Percentiles rank a stretch among this genome's conserved stretches.
phyloP scores from a whole-genome alignment of 92 coral and sea anemone species.

The Parazoanthus atlanticus region DNA sequence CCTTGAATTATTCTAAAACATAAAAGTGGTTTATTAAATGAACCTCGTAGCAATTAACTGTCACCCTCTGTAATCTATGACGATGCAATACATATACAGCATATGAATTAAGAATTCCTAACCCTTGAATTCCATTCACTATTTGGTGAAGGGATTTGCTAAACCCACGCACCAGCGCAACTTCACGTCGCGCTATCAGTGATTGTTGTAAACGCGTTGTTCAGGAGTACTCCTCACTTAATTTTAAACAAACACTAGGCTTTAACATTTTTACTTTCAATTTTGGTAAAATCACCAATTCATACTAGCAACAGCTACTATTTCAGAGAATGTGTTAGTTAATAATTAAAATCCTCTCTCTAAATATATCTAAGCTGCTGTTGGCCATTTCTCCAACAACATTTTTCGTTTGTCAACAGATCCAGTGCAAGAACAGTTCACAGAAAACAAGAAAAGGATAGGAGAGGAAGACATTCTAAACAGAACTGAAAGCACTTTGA shows the following conservation, averaged over 20 bases:
- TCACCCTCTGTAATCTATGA: too few relatives aligned
- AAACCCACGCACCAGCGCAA: background rate
- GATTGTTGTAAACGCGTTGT: background rate
- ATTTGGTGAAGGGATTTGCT: background rate
- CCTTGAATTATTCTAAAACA: too few relatives aligned
- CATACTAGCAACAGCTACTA: background rate
- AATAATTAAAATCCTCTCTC: too few relatives aligned
- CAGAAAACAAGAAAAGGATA: background rate
- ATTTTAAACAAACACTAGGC: background rate
- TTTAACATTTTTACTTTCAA: background rate
- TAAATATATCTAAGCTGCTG: too few relatives aligned
- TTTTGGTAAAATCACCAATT: background rate
- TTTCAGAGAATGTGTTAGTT: background rate
- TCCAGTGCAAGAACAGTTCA: background rate
- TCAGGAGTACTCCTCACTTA: background rate
- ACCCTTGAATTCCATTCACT: background rate
- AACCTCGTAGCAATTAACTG: too few relatives aligned
- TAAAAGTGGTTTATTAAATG: too few relatives aligned
- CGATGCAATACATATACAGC: background rate
- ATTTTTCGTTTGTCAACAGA: constrained; percentile 7
- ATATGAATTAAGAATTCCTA: background rate
- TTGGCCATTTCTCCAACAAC: background rate
- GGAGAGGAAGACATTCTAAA: background rate
- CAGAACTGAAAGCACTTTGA: background rate
- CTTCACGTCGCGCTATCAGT: too few relatives aligned